Percentiles rank a stretch among this genome's conserved stretches.
These are phyloP conservation scores for Leucopsar rothschildi DNA, from an alignment of 2,113 vertebrate species.

Conservation along the genomic window DNA sequence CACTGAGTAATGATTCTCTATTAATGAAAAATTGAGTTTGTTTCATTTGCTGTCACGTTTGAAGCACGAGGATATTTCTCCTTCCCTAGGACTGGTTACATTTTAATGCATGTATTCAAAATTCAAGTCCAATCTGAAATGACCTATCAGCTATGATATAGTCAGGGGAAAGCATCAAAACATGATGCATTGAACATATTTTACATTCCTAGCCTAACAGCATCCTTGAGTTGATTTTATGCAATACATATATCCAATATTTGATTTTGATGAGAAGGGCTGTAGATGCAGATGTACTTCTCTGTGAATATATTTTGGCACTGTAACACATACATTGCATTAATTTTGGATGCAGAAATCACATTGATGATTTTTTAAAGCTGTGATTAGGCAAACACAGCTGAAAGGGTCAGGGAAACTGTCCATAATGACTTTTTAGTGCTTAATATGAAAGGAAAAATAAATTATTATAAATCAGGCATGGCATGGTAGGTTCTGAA, in stretches of 20 bases:
- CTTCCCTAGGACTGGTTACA: background rate
- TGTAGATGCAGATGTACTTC: background rate
- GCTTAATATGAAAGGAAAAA: background rate
- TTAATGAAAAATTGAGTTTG: constrained; percentile 51
- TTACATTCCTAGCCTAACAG: background rate
- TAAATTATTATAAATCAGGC: background rate
- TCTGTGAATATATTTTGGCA: background rate
- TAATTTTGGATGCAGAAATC: background rate
- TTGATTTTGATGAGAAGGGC: background rate
- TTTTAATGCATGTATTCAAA: constrained; percentile 52
- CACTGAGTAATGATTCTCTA: constrained; percentile 22
- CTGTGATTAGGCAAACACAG: background rate
- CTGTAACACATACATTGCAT: background rate
- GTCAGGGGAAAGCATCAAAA: constrained; percentile 15
- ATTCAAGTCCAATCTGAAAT: constrained; percentile 13
- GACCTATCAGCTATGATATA: constrained; percentile 22
- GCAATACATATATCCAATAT: background rate
- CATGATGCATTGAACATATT: background rate
- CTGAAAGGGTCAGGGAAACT: background rate
- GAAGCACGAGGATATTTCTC: constrained; percentile 13
- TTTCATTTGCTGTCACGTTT: constrained; percentile 5
- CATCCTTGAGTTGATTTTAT: background rate
- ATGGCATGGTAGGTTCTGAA: background rate
- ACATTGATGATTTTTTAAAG: background rate
- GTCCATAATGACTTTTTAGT: background rate